Evolutionary conservation across 2,797 vertebrate species (phyloP).

Genomic region (Kryptopterus vitreolus): DNA sequence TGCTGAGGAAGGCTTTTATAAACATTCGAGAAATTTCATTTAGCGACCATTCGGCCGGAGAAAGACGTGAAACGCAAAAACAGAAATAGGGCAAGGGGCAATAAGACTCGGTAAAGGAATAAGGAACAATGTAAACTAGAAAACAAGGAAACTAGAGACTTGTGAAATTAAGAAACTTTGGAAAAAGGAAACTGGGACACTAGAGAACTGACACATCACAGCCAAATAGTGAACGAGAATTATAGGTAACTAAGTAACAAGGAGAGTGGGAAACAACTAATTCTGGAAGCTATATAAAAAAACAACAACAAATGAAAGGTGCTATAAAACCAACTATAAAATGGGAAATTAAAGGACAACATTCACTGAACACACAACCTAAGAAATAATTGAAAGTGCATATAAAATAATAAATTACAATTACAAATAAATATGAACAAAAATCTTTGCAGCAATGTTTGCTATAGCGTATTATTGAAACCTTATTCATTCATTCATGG

Average conservation of each 20-base stretch:
- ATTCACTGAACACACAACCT: neutral
- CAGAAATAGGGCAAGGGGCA: neutral
- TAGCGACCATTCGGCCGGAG: neutral
- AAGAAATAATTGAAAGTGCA: neutral
- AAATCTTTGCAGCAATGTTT: no score
- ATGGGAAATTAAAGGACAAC: neutral
- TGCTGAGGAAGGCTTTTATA: constrained; percentile 3
- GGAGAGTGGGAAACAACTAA: neutral
- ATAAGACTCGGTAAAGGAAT: neutral
- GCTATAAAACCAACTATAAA: no score
- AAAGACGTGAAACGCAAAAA: neutral
- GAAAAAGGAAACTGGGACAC: no score
- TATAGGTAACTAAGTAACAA: neutral
- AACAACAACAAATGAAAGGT: neutral
- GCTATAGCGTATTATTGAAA: no score
- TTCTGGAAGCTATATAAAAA: neutral
- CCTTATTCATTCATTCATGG: no score
- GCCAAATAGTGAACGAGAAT: neutral
- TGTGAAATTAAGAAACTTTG: no score
- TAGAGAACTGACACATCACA: neutral
- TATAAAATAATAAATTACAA: neutral
- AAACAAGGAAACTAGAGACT: no score
- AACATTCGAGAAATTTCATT: neutral
- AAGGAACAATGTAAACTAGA: neutral
- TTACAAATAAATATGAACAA: no score